These are phyloP conservation scores for Sternotherus odoratus DNA, from an alignment of 2,797 vertebrate species.

Conservation along the genomic window DNA sequence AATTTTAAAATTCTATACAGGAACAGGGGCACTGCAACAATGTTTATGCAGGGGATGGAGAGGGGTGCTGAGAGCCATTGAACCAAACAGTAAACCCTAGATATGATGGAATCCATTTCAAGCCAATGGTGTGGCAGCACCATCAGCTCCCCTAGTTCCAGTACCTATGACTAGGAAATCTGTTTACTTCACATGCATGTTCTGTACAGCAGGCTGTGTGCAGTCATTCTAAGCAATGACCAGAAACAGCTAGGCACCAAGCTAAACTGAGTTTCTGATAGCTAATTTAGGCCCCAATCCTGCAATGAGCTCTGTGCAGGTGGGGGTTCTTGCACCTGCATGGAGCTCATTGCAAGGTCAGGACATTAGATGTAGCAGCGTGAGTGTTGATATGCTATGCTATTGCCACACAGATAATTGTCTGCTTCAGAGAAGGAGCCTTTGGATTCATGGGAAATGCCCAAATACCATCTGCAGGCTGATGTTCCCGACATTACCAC, in stretches of 20 bases:
- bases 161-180: not conserved
- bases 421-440: not conserved
- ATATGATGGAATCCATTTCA: no score
- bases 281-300: not conserved
- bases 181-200: not conserved
- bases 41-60: no score
- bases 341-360: not conserved
- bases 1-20: not conserved
- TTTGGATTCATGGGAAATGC: not conserved
- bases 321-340: not conserved
- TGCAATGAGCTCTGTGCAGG: not conserved
- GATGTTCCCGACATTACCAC: not conserved
- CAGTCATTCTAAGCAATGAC: not conserved
- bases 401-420: not conserved
- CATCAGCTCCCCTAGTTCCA: no score
- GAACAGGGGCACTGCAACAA: not conserved
- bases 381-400: not conserved
- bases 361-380: no score
- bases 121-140: no score
- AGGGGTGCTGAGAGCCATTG: no score
- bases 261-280: not conserved
- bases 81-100: no score
- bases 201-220: accelerated
- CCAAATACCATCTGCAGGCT: not conserved
- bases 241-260: not conserved